Evolutionary conservation across 2,888 invertebrate species (phyloP).

Genomic region (Dichetophora obliterata): DNA sequence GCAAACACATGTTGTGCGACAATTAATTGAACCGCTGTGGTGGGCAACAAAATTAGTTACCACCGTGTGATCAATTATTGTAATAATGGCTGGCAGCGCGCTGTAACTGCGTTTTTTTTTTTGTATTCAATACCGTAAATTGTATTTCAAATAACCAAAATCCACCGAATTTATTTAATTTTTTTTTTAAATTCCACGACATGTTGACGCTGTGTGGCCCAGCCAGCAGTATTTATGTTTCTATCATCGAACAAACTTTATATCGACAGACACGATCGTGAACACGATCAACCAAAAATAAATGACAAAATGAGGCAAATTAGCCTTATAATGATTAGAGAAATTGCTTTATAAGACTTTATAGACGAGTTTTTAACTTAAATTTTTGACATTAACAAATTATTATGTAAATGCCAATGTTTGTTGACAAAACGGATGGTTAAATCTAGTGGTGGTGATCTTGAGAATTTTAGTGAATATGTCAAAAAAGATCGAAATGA

Average conservation of each 20-base stretch:
- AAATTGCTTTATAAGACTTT: not conserved
- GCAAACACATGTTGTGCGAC: constrained; percentile 12
- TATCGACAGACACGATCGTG: constrained; percentile 25
- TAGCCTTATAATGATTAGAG: not conserved
- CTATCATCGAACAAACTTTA: constrained; percentile 21
- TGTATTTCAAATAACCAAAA: not conserved
- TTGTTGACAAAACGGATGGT: not conserved
- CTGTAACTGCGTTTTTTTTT: not conserved
- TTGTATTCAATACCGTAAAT: not conserved
- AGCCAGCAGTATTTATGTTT: constrained; percentile 22
- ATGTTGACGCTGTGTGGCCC: constrained; percentile 8
- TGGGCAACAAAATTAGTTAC: constrained; percentile 57
- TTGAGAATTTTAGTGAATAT: no score
- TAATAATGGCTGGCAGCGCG: constrained; percentile 59
- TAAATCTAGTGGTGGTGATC: not conserved
- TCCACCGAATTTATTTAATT: not conserved
- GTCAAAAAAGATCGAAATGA: no score
- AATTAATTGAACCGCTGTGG: constrained; percentile 37
- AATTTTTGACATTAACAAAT: not conserved
- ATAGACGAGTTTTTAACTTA: no score
- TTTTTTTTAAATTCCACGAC: constrained; percentile 23
- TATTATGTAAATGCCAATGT: not conserved
- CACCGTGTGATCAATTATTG: constrained; percentile 59
- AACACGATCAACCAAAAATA: not conserved
- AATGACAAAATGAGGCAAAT: not conserved